Percentiles rank a stretch among this genome's conserved stretches.
Conservation (phyloP, 2,888 invertebrate species). For the Chelonus formosanus region DNA sequence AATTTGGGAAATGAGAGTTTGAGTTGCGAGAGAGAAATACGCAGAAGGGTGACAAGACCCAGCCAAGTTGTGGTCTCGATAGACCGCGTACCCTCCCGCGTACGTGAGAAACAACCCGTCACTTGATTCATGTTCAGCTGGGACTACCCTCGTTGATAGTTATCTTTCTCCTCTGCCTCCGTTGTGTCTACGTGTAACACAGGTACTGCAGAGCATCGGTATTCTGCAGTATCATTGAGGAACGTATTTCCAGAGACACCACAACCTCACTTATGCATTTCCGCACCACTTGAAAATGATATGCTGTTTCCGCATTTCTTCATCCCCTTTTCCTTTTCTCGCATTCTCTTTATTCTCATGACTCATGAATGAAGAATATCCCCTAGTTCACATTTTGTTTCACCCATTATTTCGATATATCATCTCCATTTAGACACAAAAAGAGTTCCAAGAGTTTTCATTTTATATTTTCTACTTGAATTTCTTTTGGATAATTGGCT, state of each 20-base stretch:
- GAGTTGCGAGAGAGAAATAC: slow-evolving; percentile 31
- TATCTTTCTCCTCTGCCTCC: slow-evolving; percentile 36
- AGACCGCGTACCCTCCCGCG: slow-evolving; percentile 43
- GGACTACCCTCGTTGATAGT: slow-evolving; percentile 28
- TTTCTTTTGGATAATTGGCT: too few relatives aligned
- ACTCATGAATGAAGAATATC: not conserved
- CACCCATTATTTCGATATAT: not conserved
- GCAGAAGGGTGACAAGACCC: slow-evolving; percentile 43
- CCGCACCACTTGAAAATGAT: slow-evolving; percentile 24
- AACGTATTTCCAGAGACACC: slow-evolving; percentile 45
- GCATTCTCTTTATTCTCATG: not conserved
- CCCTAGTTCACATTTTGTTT: slow-evolving; percentile 10
- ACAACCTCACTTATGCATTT: slow-evolving; percentile 30
- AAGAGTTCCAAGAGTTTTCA: too few relatives aligned
- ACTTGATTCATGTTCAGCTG: slow-evolving; percentile 43
- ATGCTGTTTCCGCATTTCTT: slow-evolving; percentile 24
- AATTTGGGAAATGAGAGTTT: slow-evolving; percentile 43
- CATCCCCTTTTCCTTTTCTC: slow-evolving; percentile 1
- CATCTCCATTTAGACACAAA: not conserved
- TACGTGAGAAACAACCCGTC: slow-evolving; percentile 48
- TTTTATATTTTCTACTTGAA: too few relatives aligned
- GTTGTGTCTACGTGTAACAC: too few relatives aligned
- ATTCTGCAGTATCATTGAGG: slow-evolving; percentile 42
- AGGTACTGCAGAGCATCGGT: not conserved
- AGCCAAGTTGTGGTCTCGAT: slow-evolving; percentile 45